phyloP scores from a whole-genome alignment of 2,797 vertebrate genomes.

The Distichodus sexfasciatus region DNA sequence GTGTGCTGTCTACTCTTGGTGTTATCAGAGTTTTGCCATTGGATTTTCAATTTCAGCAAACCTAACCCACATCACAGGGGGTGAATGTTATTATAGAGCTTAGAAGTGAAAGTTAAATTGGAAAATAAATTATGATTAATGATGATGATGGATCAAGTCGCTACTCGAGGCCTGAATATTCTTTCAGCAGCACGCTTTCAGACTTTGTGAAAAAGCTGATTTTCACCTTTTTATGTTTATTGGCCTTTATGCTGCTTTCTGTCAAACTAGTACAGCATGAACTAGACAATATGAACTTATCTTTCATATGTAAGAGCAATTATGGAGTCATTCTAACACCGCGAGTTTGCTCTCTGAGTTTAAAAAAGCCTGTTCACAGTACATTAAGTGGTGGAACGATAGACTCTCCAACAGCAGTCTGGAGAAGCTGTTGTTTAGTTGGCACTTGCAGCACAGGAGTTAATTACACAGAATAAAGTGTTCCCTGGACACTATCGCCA shows the following conservation, averaged over 20 bases:
- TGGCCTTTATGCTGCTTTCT: background rate
- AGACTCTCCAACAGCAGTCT: background rate
- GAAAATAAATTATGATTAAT: background rate
- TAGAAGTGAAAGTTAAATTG: background rate
- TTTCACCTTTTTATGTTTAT: background rate
- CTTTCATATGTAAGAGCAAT: conserved; percentile 19
- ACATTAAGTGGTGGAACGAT: background rate
- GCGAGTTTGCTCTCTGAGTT: background rate
- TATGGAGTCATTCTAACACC: conserved; percentile 14
- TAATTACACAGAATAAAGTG: conserved; percentile 39
- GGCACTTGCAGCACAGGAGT: conserved; percentile 18
- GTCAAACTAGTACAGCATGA: background rate
- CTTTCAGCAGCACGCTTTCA: background rate
- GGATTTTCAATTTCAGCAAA: background rate
- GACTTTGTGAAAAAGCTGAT: background rate
- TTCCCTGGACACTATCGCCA: conserved; percentile 13
- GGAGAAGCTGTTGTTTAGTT: conserved; percentile 20
- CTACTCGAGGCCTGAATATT: background rate
- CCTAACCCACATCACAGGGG: background rate
- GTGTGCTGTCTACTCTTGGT: too few relatives aligned
- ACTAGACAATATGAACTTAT: background rate
- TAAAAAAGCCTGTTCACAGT: background rate
- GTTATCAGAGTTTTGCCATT: background rate
- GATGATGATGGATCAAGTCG: background rate
- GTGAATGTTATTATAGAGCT: background rate